Evolutionary conservation across 2,888 invertebrate species (phyloP).

Genomic region (Oxycera nigricornis): DNA sequence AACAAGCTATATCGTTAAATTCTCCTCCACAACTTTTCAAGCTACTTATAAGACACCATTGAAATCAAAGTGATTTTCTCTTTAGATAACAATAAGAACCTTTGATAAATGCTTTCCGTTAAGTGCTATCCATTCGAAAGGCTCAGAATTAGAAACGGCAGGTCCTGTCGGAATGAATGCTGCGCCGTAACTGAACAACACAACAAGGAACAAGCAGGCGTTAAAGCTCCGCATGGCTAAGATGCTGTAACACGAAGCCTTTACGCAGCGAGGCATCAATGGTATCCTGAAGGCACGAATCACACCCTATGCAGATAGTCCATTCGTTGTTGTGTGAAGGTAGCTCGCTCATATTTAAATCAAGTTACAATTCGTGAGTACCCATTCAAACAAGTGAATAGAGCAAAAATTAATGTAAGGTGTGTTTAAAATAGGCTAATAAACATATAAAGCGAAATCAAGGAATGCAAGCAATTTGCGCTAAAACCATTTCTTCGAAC

Average conservation of each 20-base stretch:
- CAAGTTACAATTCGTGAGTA: no score
- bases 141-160: not conserved
- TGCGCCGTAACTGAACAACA: slow-evolving; percentile 45
- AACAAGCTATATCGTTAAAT: not conserved
- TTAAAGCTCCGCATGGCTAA: slow-evolving; percentile 30
- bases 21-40: not conserved
- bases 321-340: no score
- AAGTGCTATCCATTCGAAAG: not conserved
- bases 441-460: no score
- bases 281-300: not conserved
- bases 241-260: slow-evolving; percentile 12
- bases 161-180: slow-evolving; percentile 42
- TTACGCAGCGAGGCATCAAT: slow-evolving; percentile 19
- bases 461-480: no score
- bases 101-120: not conserved
- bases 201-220: slow-evolving; percentile 30
- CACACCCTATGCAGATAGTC: slow-evolving; percentile 26
- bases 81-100: not conserved
- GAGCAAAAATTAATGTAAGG: no score
- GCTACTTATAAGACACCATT: not conserved
- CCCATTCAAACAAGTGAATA: no score
- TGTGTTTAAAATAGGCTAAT: no score
- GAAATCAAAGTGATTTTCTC: not conserved
- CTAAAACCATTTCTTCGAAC: no score
- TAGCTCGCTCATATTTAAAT: no score